Percentiles rank a stretch among this genome's conserved stretches.
These are phyloP conservation scores for Anagrus nilaparvatae DNA, from an alignment of 1,140 invertebrate genomes.

Conservation along the genomic window DNA sequence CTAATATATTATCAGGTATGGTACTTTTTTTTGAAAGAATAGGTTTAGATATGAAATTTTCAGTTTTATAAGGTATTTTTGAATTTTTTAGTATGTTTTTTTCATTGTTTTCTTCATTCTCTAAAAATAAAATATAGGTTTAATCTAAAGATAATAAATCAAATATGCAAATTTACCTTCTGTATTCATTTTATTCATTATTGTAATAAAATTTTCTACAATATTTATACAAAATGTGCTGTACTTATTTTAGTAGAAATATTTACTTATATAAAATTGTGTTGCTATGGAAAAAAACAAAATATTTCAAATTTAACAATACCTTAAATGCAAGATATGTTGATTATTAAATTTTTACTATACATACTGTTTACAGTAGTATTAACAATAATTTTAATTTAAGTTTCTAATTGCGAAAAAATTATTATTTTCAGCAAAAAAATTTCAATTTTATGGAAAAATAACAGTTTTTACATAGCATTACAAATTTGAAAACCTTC, in stretches of 20 bases:
- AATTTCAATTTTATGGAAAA: too few species aligned
- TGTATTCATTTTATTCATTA: neutral
- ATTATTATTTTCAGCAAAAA: neutral
- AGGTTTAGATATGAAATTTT: conserved; percentile 22
- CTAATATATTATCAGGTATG: conserved; percentile 26
- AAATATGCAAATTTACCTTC: neutral
- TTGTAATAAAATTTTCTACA: neutral
- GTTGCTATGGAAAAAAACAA: conserved; percentile 16
- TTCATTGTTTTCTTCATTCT: conserved; percentile 1
- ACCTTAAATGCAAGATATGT: conserved; percentile 15
- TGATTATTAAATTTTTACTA: neutral
- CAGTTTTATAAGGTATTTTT: conserved; percentile 9
- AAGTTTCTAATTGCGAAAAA: neutral
- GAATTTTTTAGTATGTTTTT: conserved; percentile 1
- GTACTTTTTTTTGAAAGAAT: conserved; percentile 20
- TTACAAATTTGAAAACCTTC: too few species aligned
- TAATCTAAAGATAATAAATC: conserved; percentile 3
- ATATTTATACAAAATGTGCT: neutral
- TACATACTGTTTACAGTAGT: neutral
- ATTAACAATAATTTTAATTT: conserved; percentile 1
- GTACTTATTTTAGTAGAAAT: neutral
- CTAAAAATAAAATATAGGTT: neutral
- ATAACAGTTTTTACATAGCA: too few species aligned
- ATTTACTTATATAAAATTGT: conserved; percentile 19
- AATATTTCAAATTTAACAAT: conserved; percentile 18